Conservation (phyloP, 2,888 invertebrate genomes). For the Ommatoiulus sabulosus region DNA sequence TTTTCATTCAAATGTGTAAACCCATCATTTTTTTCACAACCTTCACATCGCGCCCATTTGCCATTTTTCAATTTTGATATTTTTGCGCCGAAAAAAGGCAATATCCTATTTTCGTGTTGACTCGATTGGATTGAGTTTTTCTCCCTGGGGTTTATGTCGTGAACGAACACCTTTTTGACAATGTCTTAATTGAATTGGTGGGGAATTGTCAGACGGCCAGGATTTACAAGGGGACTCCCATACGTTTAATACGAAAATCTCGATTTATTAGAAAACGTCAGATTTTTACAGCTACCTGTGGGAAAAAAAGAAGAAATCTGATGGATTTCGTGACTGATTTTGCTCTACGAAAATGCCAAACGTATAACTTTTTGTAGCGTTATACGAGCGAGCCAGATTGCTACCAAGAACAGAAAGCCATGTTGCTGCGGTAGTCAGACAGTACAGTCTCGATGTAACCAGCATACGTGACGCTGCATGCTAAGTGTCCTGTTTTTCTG, state of each 20-base stretch:
- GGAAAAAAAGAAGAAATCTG: background rate
- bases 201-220: constrained; percentile 31
- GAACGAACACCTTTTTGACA: constrained; percentile 36
- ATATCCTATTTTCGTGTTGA: constrained; percentile 43
- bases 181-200: constrained; percentile 43
- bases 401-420: background rate
- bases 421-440: background rate
- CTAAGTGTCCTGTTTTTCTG: background rate
- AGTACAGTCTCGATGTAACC: background rate
- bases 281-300: constrained; percentile 29
- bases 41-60: constrained; percentile 11
- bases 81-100: background rate
- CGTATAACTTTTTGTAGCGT: background rate
- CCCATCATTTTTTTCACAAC: constrained; percentile 5
- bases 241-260: constrained; percentile 40
- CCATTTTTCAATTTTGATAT: constrained; percentile 43
- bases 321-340: constrained; percentile 8
- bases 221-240: constrained; percentile 10
- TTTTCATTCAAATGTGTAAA: constrained; percentile 28
- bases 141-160: background rate
- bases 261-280: constrained; percentile 29
- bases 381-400: background rate
- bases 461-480: background rate
- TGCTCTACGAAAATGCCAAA: background rate
- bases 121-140: constrained; percentile 30